Evolutionary conservation across 1,140 invertebrate genomes (phyloP).

Genomic region (Zophobas morio): DNA sequence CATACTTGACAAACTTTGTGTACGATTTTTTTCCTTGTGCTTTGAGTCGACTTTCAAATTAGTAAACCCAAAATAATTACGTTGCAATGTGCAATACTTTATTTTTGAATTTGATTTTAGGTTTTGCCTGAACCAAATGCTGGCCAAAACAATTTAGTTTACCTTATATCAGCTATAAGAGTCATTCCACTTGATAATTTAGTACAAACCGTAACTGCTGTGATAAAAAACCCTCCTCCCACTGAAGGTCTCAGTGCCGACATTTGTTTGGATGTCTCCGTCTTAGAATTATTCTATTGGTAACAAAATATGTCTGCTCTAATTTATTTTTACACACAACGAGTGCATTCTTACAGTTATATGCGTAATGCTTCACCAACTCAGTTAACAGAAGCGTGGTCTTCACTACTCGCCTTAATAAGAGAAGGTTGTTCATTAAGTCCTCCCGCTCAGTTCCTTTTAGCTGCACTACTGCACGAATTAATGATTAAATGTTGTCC

Average conservation of each 20-base stretch:
- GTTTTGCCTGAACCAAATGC: conserved; percentile 77
- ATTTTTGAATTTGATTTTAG: conserved; percentile 63
- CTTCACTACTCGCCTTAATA: conserved; percentile 83
- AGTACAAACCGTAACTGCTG: conserved; percentile 88
- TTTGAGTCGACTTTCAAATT: no score
- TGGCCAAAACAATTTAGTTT: conserved; percentile 84
- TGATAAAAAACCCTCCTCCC: conserved; percentile 84
- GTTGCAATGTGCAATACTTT: no score
- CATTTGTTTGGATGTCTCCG: conserved; percentile 75
- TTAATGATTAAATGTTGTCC: conserved; percentile 87
- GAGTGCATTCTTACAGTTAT: conserved; percentile 74
- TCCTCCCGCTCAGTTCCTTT: conserved; percentile 86
- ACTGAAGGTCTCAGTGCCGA: conserved; percentile 76
- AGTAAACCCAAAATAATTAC: no score
- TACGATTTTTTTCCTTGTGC: no score
- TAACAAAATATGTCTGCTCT: conserved; percentile 50
- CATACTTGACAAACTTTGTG: no score
- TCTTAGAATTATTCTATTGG: conserved; percentile 76
- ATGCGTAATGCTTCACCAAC: conserved; percentile 78
- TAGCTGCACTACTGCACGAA: conserved; percentile 87
- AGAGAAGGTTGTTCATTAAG: conserved; percentile 81
- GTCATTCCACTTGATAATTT: conserved; percentile 90
- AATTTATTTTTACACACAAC: no score
- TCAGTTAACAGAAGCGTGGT: conserved; percentile 86
- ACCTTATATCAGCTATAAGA: conserved; percentile 85